phyloP scores from a whole-genome alignment of 1,140 invertebrate genomes.

The Idris sp. region DNA sequence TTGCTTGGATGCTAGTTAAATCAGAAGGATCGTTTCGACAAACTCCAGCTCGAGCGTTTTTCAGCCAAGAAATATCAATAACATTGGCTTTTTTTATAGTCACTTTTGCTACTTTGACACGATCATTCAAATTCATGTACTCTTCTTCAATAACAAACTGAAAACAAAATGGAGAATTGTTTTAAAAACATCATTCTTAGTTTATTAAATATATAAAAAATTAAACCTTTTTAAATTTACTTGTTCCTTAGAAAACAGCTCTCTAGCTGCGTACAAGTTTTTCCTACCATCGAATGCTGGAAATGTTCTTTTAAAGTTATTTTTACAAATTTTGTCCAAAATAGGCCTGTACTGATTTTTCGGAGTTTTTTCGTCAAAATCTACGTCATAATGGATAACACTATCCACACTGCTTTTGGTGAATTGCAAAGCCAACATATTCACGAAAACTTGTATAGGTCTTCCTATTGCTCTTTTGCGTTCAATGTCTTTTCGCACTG shows the following conservation, averaged over 20 bases:
- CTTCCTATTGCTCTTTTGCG: constrained; percentile 74
- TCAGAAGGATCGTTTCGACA: constrained; percentile 75
- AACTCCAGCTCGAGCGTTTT: constrained; percentile 75
- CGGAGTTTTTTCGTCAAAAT: constrained; percentile 77
- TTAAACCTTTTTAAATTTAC: constrained; percentile 29
- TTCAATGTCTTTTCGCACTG: constrained; percentile 33
- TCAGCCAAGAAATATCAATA: constrained; percentile 79
- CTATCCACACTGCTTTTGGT: constrained; percentile 67
- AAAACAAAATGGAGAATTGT: too few species aligned
- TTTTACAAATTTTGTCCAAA: constrained; percentile 66
- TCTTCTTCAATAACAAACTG: too few species aligned
- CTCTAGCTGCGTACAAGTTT: constrained; percentile 80
- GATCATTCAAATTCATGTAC: constrained; percentile 14
- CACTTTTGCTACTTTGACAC: constrained; percentile 66
- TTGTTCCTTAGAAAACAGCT: constrained; percentile 61
- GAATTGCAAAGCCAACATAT: constrained; percentile 80
- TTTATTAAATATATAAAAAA: too few species aligned
- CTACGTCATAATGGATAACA: constrained; percentile 80
- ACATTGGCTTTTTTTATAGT: constrained; percentile 79
- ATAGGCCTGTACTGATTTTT: constrained; percentile 74
- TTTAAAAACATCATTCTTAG: too few species aligned
- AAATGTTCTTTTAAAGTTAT: constrained; percentile 64
- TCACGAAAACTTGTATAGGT: constrained; percentile 77
- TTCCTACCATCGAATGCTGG: constrained; percentile 87
- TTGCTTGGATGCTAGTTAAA: constrained; percentile 84